phyloP scores from a whole-genome alignment of 1,140 invertebrate genomes.

The Drosophila bocqueti region DNA sequence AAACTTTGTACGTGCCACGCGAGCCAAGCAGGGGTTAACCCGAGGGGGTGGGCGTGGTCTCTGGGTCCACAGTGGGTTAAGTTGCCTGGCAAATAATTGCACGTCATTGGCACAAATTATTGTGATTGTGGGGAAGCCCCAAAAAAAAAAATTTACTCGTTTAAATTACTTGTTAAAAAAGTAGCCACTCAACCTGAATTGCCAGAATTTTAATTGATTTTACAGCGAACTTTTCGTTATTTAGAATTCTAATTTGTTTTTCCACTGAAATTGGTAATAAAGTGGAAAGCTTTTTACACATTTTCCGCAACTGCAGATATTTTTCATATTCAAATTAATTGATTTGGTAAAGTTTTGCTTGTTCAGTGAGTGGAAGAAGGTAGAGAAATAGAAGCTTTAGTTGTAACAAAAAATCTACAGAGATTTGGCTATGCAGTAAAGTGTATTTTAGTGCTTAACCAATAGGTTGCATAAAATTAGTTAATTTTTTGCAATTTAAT shows the following conservation, averaged over 20 bases:
- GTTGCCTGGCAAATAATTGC: conserved; percentile 74
- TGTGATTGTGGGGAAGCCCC: conserved; percentile 28
- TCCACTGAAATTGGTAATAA: background rate
- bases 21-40: conserved; percentile 13
- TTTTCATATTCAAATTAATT: background rate
- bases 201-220: conserved; percentile 19
- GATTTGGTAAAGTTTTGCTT: background rate
- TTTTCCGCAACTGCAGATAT: background rate
- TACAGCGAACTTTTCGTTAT: background rate
- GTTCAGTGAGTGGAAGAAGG: background rate
- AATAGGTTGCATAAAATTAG: no score
- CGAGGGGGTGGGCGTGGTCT: background rate
- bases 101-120: conserved; percentile 79
- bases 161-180: conserved; percentile 7
- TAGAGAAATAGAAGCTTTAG: background rate
- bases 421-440: background rate
- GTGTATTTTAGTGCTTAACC: no score
- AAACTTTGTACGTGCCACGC: conserved; percentile 79
- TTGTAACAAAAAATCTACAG: background rate
- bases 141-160: background rate
- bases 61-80: conserved; percentile 22
- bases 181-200: background rate
- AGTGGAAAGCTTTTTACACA: background rate
- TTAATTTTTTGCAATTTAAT: background rate
- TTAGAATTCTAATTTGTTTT: conserved; percentile 9